Percentiles rank a stretch among this genome's conserved stretches.
Conservation (phyloP, 2,888 invertebrate genomes). For the Chorisops tibialis region DNA sequence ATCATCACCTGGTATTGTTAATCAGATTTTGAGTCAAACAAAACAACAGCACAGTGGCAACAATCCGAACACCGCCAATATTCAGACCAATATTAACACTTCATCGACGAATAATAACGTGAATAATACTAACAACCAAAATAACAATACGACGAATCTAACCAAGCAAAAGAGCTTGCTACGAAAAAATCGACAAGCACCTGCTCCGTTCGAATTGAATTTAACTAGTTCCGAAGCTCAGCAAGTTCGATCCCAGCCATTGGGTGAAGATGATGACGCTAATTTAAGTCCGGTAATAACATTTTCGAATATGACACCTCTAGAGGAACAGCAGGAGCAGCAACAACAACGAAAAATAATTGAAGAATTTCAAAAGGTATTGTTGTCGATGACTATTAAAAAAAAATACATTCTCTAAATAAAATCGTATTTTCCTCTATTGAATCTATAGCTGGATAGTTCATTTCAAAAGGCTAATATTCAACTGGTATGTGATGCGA, state of each 20-base stretch:
- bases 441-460: slow-evolving; percentile 29
- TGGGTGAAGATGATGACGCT: slow-evolving; percentile 51
- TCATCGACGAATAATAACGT: slow-evolving; percentile 23
- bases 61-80: slow-evolving; percentile 33
- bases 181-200: slow-evolving; percentile 49
- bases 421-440: background rate
- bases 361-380: slow-evolving; percentile 38
- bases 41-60: slow-evolving; percentile 31
- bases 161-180: slow-evolving; percentile 43
- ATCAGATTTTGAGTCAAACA: slow-evolving; percentile 35
- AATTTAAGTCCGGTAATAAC: slow-evolving; percentile 31
- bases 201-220: slow-evolving; percentile 45
- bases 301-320: slow-evolving; percentile 25
- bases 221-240: slow-evolving; percentile 40
- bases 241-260: slow-evolving; percentile 53
- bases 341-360: slow-evolving; percentile 45
- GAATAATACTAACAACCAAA: slow-evolving; percentile 17
- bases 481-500: slow-evolving; percentile 34
- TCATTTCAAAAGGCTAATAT: slow-evolving; percentile 40
- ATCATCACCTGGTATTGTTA: slow-evolving; percentile 36
- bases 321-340: slow-evolving; percentile 36
- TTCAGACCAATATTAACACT: slow-evolving; percentile 36
- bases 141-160: slow-evolving; percentile 25
- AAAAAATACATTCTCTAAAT: background rate
- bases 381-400: background rate